Base-by-base conservation (phyloP, 2,797 vertebrate genomes). In the Crenuchus spilurus region DNA sequence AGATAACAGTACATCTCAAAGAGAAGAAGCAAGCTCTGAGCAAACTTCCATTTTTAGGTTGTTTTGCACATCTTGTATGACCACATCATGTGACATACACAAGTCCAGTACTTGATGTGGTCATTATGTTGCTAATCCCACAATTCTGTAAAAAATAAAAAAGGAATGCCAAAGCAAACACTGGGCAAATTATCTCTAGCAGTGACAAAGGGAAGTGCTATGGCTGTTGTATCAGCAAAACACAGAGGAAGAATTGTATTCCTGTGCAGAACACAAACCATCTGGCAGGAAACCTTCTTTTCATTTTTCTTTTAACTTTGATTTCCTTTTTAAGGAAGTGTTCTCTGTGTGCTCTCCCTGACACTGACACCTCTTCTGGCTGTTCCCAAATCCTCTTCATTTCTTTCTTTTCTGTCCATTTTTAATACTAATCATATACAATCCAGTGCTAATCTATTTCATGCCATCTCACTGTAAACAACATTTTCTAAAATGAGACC, bases 251-350 rank as follows among this genome's bases (percentile, higher is more conserved):
- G 88, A 92, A 81, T 84, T 84, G 87, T 88, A 92, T 92, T 92
- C 89, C 88, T 90, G 88, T 82, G 75, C 87, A 77, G 85, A 92
- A 91, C 87, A 89, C 87, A 75, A 82, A 83, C 74, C 92, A 94
- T 92, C 92, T 93, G 93, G 87, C 91, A 94, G 94, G 93, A 95
- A 92, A 91, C 86, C 69, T 48, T 84, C 82, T 89, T 85, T 88
- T 87, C 89, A 92, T 92, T 87, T n/a, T 89, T 88, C 87, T 89
- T 89, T 88, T 84, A 86, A 87, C 82, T 84, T 91, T 89, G 89
- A 92, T 92, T 94, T 95, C 92, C 92, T 91, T 90, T 89, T 86
- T 68, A 54, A 86, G 88, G 87, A 86, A 92, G 86, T 49, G 48
- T 68, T 74, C 51, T 60, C 70, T 82, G 52, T 0, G 49, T 76